These are phyloP conservation scores for Papilio xuthus DNA, from an alignment of 1,140 invertebrate species.

Conservation along the genomic window DNA sequence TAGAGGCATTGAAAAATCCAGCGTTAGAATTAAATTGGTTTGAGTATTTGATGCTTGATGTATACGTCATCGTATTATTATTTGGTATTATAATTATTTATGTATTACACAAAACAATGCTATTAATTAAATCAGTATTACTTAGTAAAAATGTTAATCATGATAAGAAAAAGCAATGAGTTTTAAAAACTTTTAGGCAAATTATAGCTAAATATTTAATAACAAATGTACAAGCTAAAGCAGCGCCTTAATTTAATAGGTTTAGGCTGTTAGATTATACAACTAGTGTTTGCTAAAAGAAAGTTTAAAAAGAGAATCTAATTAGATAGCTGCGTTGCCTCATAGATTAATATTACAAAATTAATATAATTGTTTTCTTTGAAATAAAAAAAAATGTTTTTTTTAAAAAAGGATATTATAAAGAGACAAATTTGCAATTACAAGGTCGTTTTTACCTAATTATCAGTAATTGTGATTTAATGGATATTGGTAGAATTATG, in stretches of 20 bases:
- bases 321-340: background rate
- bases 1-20: slow-evolving; percentile 82
- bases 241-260: too few relatives aligned
- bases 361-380: too few relatives aligned
- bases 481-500: background rate
- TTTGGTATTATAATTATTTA: background rate
- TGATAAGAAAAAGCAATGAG: slow-evolving; percentile 13
- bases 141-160: background rate
- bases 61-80: slow-evolving; percentile 58
- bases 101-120: background rate
- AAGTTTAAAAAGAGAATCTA: too few relatives aligned
- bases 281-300: too few relatives aligned
- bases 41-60: slow-evolving; percentile 84
- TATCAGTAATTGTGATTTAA: background rate
- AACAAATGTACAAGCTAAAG: too few relatives aligned
- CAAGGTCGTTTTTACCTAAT: background rate
- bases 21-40: slow-evolving; percentile 82
- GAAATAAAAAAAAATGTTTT: too few relatives aligned
- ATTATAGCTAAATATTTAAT: too few relatives aligned
- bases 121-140: slow-evolving; percentile 10
- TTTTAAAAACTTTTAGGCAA: background rate
- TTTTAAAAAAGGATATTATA: too few relatives aligned
- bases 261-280: too few relatives aligned
- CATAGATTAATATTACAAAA: background rate
- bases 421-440: too few relatives aligned